A percentile compares a stretch with the other conserved stretches of the same genome.
Conservation (phyloP, 2,888 invertebrate species). For the Plebejus melissa region DNA sequence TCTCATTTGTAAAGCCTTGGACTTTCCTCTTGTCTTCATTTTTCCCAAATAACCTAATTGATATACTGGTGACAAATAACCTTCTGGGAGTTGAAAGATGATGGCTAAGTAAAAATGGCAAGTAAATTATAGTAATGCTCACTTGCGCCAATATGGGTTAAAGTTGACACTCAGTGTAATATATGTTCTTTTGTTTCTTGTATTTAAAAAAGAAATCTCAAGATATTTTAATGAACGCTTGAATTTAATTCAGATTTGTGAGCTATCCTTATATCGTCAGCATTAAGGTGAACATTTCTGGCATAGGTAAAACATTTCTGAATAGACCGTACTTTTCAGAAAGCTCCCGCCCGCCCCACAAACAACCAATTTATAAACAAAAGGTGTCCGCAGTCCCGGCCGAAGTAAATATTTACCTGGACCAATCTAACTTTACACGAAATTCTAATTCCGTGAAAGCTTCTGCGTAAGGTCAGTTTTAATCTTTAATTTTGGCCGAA, state of each 20-base stretch:
- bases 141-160: no score
- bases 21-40: not conserved
- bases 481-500: conserved; percentile 5
- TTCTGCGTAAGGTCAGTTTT: not conserved
- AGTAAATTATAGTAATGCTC: no score
- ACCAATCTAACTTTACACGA: conserved; percentile 10
- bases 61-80: no score
- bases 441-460: conserved; percentile 5
- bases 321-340: not conserved
- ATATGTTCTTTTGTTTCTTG: not conserved
- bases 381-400: conserved; percentile 1
- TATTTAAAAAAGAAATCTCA: no score
- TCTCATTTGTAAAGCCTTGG: not conserved
- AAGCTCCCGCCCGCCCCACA: not conserved
- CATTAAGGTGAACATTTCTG: not conserved
- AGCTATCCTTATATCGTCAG: not conserved
- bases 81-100: no score
- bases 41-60: no score
- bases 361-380: conserved; percentile 14
- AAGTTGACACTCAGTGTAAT: no score
- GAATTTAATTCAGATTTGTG: no score
- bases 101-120: no score
- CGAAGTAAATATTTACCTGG: not conserved
- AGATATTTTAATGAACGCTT: no score
- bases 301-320: not conserved